Conservation (phyloP, 2,797 vertebrate species). For the Chaenodraco wilsoni region DNA sequence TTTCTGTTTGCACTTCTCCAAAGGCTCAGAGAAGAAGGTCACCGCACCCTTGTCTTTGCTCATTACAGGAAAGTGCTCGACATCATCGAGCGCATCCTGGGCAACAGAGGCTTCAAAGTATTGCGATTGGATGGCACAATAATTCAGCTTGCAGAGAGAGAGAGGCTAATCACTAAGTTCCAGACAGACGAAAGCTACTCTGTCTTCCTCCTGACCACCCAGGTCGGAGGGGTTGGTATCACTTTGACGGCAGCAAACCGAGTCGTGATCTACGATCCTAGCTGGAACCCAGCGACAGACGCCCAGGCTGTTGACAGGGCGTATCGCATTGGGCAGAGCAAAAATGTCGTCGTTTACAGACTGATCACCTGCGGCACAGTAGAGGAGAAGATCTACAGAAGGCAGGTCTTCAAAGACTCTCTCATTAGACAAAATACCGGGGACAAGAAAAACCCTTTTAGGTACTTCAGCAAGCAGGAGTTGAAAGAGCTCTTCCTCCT, state of each 20-base stretch:
- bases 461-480: slow-evolving; percentile 95
- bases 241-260: slow-evolving; percentile 91
- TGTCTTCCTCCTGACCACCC: slow-evolving; percentile 93
- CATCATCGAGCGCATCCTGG: slow-evolving; percentile 80
- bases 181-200: slow-evolving; percentile 85
- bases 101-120: slow-evolving; percentile 81
- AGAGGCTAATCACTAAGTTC: slow-evolving; percentile 88
- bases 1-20: slow-evolving; percentile 90
- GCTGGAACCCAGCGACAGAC: slow-evolving; percentile 96
- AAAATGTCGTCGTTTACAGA: slow-evolving; percentile 92
- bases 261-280: slow-evolving; percentile 95
- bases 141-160: slow-evolving; percentile 86
- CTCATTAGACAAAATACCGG: slow-evolving; percentile 93
- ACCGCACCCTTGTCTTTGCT: slow-evolving; percentile 92
- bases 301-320: slow-evolving; percentile 95
- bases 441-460: slow-evolving; percentile 94
- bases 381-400: slow-evolving; percentile 96
- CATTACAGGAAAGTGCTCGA: slow-evolving; percentile 93
- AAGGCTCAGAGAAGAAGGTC: slow-evolving; percentile 86
- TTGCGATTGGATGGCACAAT: slow-evolving; percentile 91
- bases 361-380: slow-evolving; percentile 94
- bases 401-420: slow-evolving; percentile 96
- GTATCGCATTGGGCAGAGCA: slow-evolving; percentile 93
- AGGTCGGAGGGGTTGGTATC: slow-evolving; percentile 93
- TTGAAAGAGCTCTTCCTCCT: slow-evolving; percentile 91